Evolutionary conservation across 2,888 invertebrate species (phyloP), one percentile per base, ranked within the genome.

Genomic region (Pherbina coryleti): DNA sequence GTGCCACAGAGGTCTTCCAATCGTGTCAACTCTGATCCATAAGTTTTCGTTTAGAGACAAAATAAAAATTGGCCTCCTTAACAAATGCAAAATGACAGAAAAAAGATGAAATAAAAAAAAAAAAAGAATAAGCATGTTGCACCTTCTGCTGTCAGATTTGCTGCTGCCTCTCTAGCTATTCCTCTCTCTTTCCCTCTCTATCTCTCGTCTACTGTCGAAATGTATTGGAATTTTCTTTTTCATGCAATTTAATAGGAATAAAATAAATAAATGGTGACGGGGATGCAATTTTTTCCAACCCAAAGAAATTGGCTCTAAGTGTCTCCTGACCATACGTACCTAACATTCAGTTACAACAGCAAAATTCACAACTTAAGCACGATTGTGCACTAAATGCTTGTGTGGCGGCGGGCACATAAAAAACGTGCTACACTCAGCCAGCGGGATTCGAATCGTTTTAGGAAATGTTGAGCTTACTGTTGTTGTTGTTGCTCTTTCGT

Each of bases 1-100:
- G 88, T 88, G 89, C 87, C 83, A 82, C 85, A 88, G 87, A 87
- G 89, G 88, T 88, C 88, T 88, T 82, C 83, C 79, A 80, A 80
- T 83, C 86, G 86, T 88, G 88, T 88, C 88, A 88, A 79, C 81
- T 78, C 79, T 67, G 79, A 72, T 72, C 66, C 81, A 81, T 78
- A 64, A 72, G 60, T 66, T 22, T 19, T 14, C 37, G 37, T 44
- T 51, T 49, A n/a, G 14, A 53, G 49, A 60, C 60, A 44, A 49
- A n/a, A 25, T 49, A 14, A 51, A 60, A 14, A 60, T 72, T 72
- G 55, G 44, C 19, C 62, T 51, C 44, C 51, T 74, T 64, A 71
- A 19, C 57, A 37, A 60, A 69, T 69, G 28, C 22, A 5, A 69
- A 60, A 72, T n/a, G 57, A 55, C 28, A 22, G 7, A 17, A 22